Conservation (phyloP, 2,888 invertebrate genomes). For the Cacoxenus indagator region DNA sequence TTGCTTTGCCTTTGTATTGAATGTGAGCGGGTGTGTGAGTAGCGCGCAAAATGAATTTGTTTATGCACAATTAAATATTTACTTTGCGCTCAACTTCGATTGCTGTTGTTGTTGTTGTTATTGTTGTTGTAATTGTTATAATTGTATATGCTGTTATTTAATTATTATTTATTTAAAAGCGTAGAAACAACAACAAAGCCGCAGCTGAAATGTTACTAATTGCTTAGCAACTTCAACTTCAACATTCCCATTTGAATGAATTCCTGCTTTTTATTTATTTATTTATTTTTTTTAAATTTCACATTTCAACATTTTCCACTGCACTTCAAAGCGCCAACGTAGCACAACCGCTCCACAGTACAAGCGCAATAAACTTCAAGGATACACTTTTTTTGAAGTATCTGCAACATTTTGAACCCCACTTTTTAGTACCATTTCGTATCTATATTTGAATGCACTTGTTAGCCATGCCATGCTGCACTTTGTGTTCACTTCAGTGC, state of each 20-base stretch:
- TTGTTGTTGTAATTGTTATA: background rate
- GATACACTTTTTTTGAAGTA: constrained; percentile 35
- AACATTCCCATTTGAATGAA: background rate
- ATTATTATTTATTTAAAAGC: too few species aligned
- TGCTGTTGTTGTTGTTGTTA: constrained; percentile 6
- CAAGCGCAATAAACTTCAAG: constrained; percentile 46
- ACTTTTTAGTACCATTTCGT: constrained; percentile 28
- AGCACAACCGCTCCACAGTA: constrained; percentile 19
- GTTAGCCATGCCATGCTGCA: constrained; percentile 44
- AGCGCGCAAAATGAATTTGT: constrained; percentile 4
- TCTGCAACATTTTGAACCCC: constrained; percentile 45
- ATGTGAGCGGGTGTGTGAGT: too few species aligned
- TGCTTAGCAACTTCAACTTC: constrained; percentile 8
- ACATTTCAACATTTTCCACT: background rate
- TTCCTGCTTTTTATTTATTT: background rate
- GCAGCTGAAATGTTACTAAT: constrained; percentile 5
- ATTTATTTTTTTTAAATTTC: background rate
- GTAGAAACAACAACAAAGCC: background rate
- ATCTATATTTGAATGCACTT: background rate
- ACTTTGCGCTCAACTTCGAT: background rate
- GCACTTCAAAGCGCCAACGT: constrained; percentile 14
- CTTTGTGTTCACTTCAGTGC: constrained; percentile 42
- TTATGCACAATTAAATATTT: constrained; percentile 11
- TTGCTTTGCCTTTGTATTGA: background rate
- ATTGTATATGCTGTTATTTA: constrained; percentile 11